A percentile compares a stretch with the other conserved stretches of the same genome.
Evolutionary conservation across 2,113 vertebrate species (phyloP).

Genomic region (Trichomycterus rosablanca): DNA sequence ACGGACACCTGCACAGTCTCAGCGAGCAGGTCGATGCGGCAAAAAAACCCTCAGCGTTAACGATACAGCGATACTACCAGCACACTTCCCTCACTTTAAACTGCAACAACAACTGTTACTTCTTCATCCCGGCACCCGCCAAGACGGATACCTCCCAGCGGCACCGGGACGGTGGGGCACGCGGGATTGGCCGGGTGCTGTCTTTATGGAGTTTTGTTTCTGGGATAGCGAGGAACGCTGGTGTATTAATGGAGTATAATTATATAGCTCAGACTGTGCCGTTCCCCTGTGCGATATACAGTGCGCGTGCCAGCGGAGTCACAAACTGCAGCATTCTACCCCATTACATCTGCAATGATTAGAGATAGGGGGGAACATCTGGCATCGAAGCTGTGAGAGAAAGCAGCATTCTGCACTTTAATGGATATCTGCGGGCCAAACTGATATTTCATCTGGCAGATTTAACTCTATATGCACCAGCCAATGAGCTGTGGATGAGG

Average conservation of each 20-base stretch:
- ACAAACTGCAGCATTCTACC: slow-evolving; percentile 96
- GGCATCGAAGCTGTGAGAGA: slow-evolving; percentile 92
- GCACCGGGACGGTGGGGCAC: slow-evolving; percentile 9
- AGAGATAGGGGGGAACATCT: slow-evolving; percentile 96
- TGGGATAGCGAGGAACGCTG: slow-evolving; percentile 86
- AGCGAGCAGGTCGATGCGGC: slow-evolving; percentile 40
- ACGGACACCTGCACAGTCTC: slow-evolving; percentile 46
- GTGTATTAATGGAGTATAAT: slow-evolving; percentile 96
- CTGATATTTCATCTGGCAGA: slow-evolving; percentile 79
- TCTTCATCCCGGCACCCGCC: slow-evolving; percentile 15
- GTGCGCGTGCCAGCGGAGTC: slow-evolving; percentile 93
- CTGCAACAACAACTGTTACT: slow-evolving; percentile 3
- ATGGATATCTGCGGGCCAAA: slow-evolving; percentile 96
- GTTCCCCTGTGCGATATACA: slow-evolving; percentile 86
- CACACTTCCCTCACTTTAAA: slow-evolving; percentile 19
- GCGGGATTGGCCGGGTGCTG: slow-evolving; percentile 46
- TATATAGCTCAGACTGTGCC: slow-evolving; percentile 83
- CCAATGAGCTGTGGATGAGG: slow-evolving; percentile 30
- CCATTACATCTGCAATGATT: slow-evolving; percentile 99
- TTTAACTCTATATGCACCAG: slow-evolving; percentile 76
- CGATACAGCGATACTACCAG: slow-evolving; percentile 33
- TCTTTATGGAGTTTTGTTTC: slow-evolving; percentile 82
- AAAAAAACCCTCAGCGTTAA: slow-evolving; percentile 71
- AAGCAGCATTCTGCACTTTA: slow-evolving; percentile 87
- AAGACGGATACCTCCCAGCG: slow-evolving; percentile 8